Percentiles rank a stretch among this genome's conserved stretches.
phyloP scores from a whole-genome alignment of 1,140 invertebrate genomes.

The Bombus pyrosoma region DNA sequence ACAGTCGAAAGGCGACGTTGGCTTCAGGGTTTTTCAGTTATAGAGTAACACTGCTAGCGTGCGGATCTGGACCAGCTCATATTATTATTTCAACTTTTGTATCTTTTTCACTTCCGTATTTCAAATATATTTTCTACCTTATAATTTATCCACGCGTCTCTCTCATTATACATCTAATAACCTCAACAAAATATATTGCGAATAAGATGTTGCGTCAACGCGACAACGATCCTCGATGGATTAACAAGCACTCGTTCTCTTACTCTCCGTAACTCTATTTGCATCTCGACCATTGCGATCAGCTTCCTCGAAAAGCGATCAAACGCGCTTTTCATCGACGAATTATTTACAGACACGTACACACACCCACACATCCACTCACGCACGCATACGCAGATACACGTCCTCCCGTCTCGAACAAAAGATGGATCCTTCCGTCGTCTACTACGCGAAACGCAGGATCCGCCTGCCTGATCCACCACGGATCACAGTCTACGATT shows the following conservation, averaged over 20 bases:
- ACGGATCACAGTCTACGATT: slow-evolving; percentile 35
- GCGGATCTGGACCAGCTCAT: too few species aligned
- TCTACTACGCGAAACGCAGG: neutral
- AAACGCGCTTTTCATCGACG: neutral
- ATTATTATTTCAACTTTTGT: too few species aligned
- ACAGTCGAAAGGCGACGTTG: too few species aligned
- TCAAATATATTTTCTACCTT: too few species aligned
- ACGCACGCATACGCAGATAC: neutral
- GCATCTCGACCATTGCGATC: neutral
- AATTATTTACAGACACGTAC: slow-evolving; percentile 32
- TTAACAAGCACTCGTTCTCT: slow-evolving; percentile 10
- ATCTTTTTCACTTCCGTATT: too few species aligned
- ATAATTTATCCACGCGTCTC: too few species aligned
- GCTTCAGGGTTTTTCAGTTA: too few species aligned
- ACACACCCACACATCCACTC: neutral
- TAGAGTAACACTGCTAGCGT: too few species aligned
- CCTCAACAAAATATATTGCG: too few species aligned
- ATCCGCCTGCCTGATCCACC: slow-evolving; percentile 27
- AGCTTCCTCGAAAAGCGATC: neutral
- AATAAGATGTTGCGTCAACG: neutral
- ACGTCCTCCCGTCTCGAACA: neutral
- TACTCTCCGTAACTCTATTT: neutral
- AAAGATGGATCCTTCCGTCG: neutral
- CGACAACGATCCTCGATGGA: neutral
- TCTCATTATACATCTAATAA: too few species aligned